phyloP scores from a whole-genome alignment of 2,888 invertebrate species.

The Lasioglossum villosulum region DNA sequence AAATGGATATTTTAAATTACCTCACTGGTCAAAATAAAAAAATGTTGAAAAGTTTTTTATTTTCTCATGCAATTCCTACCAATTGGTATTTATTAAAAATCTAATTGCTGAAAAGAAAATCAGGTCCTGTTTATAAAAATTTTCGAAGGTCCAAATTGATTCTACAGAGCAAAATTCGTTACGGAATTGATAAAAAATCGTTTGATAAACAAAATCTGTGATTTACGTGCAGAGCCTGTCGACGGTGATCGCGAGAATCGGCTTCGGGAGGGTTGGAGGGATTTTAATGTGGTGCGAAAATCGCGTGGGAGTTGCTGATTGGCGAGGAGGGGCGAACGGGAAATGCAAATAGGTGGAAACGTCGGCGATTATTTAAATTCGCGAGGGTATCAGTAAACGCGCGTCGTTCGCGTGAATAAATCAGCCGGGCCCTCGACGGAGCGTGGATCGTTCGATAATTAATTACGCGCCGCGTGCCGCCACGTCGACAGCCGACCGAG shows the following conservation, averaged over 20 bases:
- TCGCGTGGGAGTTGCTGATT: background rate
- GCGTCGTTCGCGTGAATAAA: background rate
- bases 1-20: too few species aligned
- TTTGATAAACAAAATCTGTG: background rate
- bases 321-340: background rate
- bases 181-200: background rate
- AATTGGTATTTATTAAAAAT: too few species aligned
- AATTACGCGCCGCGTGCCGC: constrained; percentile 48
- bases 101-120: too few species aligned
- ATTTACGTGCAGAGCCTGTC: too few species aligned
- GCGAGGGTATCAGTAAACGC: background rate
- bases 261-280: too few species aligned
- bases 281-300: background rate
- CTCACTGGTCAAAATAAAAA: too few species aligned
- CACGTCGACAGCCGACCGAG: constrained; percentile 28
- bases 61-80: too few species aligned
- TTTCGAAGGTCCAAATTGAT: too few species aligned
- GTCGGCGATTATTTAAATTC: constrained; percentile 11
- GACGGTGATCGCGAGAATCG: too few species aligned
- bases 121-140: too few species aligned
- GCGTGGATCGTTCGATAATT: constrained; percentile 58
- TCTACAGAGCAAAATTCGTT: too few species aligned
- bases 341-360: constrained; percentile 4
- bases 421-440: constrained; percentile 2
- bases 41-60: too few species aligned